A percentile compares a stretch with the other conserved stretches of the same genome.
phyloP scores from a whole-genome alignment of 2,113 vertebrate species.

The Vicugna pacos region DNA sequence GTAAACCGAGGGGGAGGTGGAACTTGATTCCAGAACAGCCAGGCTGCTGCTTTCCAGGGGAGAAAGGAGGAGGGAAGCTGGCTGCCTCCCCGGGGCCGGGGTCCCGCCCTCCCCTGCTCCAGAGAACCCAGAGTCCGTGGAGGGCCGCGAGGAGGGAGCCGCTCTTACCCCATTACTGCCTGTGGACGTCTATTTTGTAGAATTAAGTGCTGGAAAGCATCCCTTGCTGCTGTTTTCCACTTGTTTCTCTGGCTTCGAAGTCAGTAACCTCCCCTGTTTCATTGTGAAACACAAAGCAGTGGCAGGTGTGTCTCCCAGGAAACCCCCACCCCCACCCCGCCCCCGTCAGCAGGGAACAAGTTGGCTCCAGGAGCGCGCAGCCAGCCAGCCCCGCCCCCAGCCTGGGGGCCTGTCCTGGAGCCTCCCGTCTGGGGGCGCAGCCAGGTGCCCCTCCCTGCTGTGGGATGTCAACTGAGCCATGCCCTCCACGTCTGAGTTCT shows the following conservation, averaged over 20 bases:
- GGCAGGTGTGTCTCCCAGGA: not conserved
- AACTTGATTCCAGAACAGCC: fast-evolving
- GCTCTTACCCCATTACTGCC: fast-evolving
- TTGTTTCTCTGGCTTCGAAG: not conserved
- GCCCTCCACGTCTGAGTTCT: fast-evolving
- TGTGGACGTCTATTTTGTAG: not conserved
- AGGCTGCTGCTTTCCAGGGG: fast-evolving
- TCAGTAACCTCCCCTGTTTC: not conserved
- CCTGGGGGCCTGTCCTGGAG: fast-evolving
- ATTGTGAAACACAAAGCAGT: not conserved
- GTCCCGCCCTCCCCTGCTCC: not conserved
- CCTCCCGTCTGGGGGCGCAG: not conserved
- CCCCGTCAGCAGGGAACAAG: not conserved
- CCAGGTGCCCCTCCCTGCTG: fast-evolving
- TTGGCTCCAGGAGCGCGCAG: fast-evolving
- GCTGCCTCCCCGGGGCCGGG: fast-evolving
- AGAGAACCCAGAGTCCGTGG: no score
- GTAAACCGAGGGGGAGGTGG: fast-evolving
- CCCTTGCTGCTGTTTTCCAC: fast-evolving
- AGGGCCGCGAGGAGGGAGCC: not conserved
- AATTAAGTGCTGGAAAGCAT: not conserved
- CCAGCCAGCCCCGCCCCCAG: no score
- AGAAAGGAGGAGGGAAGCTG: not conserved
- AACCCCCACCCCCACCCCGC: fast-evolving
- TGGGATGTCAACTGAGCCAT: fast-evolving